Conservation (phyloP, 2,888 invertebrate genomes). For the Sipunculus nudus region DNA sequence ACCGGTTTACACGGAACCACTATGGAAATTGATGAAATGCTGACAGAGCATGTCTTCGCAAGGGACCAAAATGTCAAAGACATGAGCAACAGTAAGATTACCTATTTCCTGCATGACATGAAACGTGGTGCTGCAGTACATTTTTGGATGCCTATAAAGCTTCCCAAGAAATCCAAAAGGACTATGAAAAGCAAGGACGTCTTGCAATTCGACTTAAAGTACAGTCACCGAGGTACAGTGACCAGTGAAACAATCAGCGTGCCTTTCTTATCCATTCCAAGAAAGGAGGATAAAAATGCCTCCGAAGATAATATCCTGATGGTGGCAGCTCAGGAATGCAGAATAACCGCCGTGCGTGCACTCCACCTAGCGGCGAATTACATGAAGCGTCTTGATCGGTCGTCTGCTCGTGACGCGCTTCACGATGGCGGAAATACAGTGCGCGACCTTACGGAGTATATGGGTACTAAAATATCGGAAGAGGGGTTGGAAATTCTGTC, state of each 20-base stretch:
- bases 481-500: slow-evolving; percentile 20
- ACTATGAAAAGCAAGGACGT: slow-evolving; percentile 37
- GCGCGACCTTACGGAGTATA: slow-evolving; percentile 18
- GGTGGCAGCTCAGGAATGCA: slow-evolving; percentile 18
- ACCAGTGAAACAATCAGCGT: slow-evolving; percentile 11
- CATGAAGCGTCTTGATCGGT: slow-evolving; percentile 35
- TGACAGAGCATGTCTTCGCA: slow-evolving; percentile 12
- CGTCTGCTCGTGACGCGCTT: slow-evolving; percentile 6
- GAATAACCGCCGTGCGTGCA: slow-evolving; percentile 22
- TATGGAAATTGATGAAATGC: slow-evolving; percentile 16
- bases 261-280: slow-evolving; percentile 31
- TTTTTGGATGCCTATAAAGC: slow-evolving; percentile 7
- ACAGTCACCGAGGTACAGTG: background rate
- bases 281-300: slow-evolving; percentile 23
- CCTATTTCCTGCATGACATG: background rate
- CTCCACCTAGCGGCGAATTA: slow-evolving; percentile 21
- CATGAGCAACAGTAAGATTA: background rate
- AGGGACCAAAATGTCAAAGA: background rate
- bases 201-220: slow-evolving; percentile 18
- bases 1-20: slow-evolving; percentile 28
- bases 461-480: slow-evolving; percentile 21
- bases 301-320: slow-evolving; percentile 25
- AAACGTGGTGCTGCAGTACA: background rate
- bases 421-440: slow-evolving; percentile 16
- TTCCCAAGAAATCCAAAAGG: slow-evolving; percentile 39